Percentiles rank a stretch among this genome's conserved stretches.
These are phyloP conservation scores for Thryonomys swinderianus DNA, from an alignment of 2,113 vertebrate species.

Conservation along the genomic window DNA sequence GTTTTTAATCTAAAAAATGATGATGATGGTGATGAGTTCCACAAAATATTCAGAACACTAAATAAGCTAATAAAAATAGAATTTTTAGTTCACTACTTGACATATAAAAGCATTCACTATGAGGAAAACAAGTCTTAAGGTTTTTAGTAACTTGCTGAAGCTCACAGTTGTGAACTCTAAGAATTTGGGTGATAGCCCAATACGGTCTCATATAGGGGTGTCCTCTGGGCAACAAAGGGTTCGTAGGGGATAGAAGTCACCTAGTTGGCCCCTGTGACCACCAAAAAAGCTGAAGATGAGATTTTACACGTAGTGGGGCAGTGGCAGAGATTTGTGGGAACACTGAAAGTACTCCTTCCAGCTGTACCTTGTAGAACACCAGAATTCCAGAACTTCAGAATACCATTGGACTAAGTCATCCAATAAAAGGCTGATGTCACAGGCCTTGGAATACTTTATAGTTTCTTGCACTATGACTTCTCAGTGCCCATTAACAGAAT, in stretches of 20 bases:
- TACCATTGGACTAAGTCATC: not conserved
- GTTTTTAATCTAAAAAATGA: not conserved
- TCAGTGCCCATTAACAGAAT: not conserved
- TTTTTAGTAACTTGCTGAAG: not conserved
- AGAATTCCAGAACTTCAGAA: not conserved
- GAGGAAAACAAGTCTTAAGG: not conserved
- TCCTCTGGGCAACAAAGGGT: not conserved
- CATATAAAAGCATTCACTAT: not conserved
- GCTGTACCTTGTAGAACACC: not conserved
- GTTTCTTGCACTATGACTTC: not conserved
- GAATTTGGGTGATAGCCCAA: not conserved
- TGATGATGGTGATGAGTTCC: not conserved
- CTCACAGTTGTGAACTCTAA: not conserved
- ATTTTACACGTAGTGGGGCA: no score
- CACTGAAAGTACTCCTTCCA: no score
- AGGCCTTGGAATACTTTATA: not conserved
- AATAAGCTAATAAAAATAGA: not conserved
- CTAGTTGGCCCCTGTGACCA: not conserved
- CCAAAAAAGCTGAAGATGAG: not conserved
- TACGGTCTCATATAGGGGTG: no score
- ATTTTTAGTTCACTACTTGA: not conserved
- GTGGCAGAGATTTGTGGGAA: not conserved
- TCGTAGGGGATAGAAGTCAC: not conserved
- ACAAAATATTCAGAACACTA: not conserved
- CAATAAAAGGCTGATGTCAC: not conserved